Base-by-base conservation (phyloP, 1,140 invertebrate genomes). In the Bombus cullumanus region DNA sequence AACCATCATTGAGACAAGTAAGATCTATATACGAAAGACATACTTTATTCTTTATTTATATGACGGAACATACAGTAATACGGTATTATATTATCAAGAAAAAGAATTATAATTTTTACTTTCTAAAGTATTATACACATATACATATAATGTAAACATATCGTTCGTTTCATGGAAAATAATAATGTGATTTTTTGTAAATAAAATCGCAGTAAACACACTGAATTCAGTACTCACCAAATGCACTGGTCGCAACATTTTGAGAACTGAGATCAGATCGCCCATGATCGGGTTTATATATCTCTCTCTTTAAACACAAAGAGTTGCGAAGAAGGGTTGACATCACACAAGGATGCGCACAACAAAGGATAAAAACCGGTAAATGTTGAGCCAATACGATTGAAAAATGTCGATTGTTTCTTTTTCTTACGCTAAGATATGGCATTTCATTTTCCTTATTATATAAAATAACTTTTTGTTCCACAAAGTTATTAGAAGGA, bases 191-290 rank as follows among this genome's bases (percentile, higher is more conserved):
- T 59, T 22, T 18, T 18, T 53, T 53, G 25, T 3, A n/a, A 12
- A 62, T 28, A 62, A 62, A 62, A 12, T 47, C 15, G 15, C 43
- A 18, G 10, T 1, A 41, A 74, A 15, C 71, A 22, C 2, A 28
- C 22, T 47, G 5, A 10, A n/a, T 83, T 62, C 1, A 43, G 66
- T 69, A 83, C 73, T 83, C 12, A 83, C 81, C 81, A 77, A 77
- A 34, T 57, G 74, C 43, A 57, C 22, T 15, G 47, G 43, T 77
- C 81, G 81, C 34, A 34, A 62, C 81, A 83, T 83, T 34, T 18
- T 71, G 34, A 69, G 28, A 57, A 83, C 81, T 83, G 73, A 77
- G 37, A 77, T 69, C n/a, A 5, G 41, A 57, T 77, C 64, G 74
- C 3, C 28, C n/a, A 39, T 28, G 28, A 69, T 28, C 64, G 43